Base-by-base conservation (phyloP, 2,113 vertebrate species). In the crab-eating macaque (Macaca fascicularis) region DNA sequence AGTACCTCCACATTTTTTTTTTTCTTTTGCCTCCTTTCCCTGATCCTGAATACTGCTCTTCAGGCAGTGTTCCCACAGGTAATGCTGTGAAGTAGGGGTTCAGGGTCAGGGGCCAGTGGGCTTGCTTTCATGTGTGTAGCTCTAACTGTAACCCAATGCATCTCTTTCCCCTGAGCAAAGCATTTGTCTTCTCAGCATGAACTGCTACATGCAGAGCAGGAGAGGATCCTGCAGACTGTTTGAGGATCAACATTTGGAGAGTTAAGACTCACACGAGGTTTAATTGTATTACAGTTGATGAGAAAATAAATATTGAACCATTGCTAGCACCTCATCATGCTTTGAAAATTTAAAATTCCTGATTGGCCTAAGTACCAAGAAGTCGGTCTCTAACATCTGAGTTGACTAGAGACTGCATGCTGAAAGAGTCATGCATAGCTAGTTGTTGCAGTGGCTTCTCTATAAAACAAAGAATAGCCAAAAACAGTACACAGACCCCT, bases 401-500 rank as follows among this genome's bases (percentile, higher is more conserved):
- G 52, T 84, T 69, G 48, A 69, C 23, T 81, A 90, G 20, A 90
- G 95, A 90, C 25, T 43, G 72, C 92, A 79, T 22, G 38, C 14
- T 93, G 89, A 59, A 97, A 75, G 61, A 92, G 87, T 98, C 97
- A 94, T 94, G 85, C 74, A 45, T 20, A 50, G 86, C 94, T 85
- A 0, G 85, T 86, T 97, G 92, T 88, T 95, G 96, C 93, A 96
- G 95, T 97, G 98, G 94, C 95, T 98, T 98, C 97, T 97, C 98
- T 97, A 95, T 95, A 96, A 98, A 98, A 98, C 97, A 97, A 98
- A 98, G 98, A 90, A 96, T 97, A 97, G 96, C 57, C 95, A 91
- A 96, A 95, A 98, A 99, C 98, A 98, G 96, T 98, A 93, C 98
- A 96, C 99, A 99, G 98, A 99, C 98, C 97, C 97, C 98, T 98